Conservation (phyloP, 2,888 invertebrate genomes). For the Anthrax anthrax region DNA sequence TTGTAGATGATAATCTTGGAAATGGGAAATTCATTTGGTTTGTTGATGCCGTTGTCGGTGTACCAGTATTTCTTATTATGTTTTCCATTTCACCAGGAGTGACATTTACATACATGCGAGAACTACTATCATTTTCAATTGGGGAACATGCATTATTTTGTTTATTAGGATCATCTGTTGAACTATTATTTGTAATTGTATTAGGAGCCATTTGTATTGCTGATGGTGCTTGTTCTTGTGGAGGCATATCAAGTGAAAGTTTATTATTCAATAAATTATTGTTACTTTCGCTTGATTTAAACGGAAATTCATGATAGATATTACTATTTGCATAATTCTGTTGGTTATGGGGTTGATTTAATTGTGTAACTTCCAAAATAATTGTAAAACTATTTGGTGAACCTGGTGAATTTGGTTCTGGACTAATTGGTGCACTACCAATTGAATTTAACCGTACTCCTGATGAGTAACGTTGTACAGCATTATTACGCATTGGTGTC, state of each 20-base stretch:
- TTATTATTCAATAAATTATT: slow-evolving; percentile 33
- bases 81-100: slow-evolving; percentile 25
- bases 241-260: slow-evolving; percentile 26
- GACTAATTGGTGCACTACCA: slow-evolving; percentile 23
- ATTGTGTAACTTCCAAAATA: slow-evolving; percentile 40
- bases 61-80: slow-evolving; percentile 2
- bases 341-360: slow-evolving; percentile 31
- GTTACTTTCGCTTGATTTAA: slow-evolving; percentile 33
- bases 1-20: slow-evolving; percentile 6
- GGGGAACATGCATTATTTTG: slow-evolving; percentile 2
- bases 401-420: slow-evolving; percentile 32
- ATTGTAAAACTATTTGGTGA: slow-evolving; percentile 41
- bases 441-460: slow-evolving; percentile 19
- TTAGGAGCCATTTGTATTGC: slow-evolving; percentile 8
- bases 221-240: slow-evolving; percentile 30
- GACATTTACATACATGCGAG: slow-evolving; percentile 38
- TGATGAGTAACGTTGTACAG: slow-evolving; percentile 11
- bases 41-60: slow-evolving; percentile 3
- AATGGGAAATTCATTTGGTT: slow-evolving; percentile 9
- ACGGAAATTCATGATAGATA: slow-evolving; percentile 44
- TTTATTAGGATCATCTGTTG: background rate
- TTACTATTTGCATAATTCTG: slow-evolving; percentile 35
- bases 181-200: background rate
- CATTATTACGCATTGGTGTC: slow-evolving; percentile 18
- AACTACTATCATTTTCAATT: slow-evolving; percentile 15